Evolutionary conservation across 2,113 vertebrate genomes (phyloP), one percentile per base, ranked within the genome.

Genomic region (Microcebus murinus): DNA sequence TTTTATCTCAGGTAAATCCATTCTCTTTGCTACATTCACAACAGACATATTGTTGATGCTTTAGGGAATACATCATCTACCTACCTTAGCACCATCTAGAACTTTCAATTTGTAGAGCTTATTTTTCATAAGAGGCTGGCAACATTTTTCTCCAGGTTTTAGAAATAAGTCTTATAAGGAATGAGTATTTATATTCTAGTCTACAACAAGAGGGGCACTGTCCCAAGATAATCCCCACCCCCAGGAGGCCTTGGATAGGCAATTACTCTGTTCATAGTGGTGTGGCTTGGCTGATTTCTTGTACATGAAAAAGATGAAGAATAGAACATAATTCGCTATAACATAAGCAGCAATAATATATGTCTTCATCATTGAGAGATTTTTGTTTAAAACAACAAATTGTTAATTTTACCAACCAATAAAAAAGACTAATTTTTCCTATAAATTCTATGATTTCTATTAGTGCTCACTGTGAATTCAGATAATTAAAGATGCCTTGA

Each of bases 1-100:
- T 68, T 63, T 17, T 52, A 39, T 67, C 8, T 52, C 57, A 68
- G 79, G 5, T 4, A 23, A 8, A 59, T n/a, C 3, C 21, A 82
- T 36, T 36, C 17, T 25, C 2, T 55, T 67, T 39, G 25, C 18
- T 17, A 20, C 4, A 71, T 45, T 81, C 23, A 55, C 17, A 76
- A 7, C 9, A 82, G 36, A 23, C 12, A 91, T 59, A 61, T 59
- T 76, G 21, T 39, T 68, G 50, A 21, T 25, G 0, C 2, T 36
- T 87, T 57, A 65, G 21, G 12, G 9, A 76, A 83, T 91, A 45
- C 39, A 18, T 77, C 25, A 88, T 88, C 59, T 92, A 90, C 91
- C 59, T 92, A 97, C 90, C 86, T 96, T 86, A 42, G 0, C 3
- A 87, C n/a, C 52, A 96, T 91, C 9, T 73, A 92, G n/a, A 70